Evolutionary conservation across 2,888 invertebrate species (phyloP), one percentile per base, ranked within the genome.

Genomic region (Archips crataeganus): DNA sequence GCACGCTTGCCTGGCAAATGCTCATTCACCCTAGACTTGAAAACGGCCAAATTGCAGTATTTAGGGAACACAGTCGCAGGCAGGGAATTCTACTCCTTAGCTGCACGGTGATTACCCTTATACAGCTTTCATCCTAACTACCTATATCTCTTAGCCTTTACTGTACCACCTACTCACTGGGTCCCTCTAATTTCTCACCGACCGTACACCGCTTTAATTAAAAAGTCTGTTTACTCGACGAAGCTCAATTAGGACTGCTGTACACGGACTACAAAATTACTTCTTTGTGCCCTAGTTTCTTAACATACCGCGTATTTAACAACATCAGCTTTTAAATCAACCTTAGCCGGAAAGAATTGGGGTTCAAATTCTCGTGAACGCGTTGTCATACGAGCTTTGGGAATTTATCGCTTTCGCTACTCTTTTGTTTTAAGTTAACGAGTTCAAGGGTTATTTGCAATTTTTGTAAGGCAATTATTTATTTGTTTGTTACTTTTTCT

Each of bases 171-270:
- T 23, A 54, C 54, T 23, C 49, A 8, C 45, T n/a, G n/a, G n/a
- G n/a, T n/a, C 9, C n/a, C n/a, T 34, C 5, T 34, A 64, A 39
- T 54, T 51, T 54, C 15, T 51, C 65, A 36, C 51, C 15, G 15
- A 3, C n/a, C 34, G 47, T 32, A 15, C 8, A 13, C 15, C 10
- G 42, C 34, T 15, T 39, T 65, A 51, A 65, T 65, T 65, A 65
- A 65, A 54, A 65, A 39, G 39, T 2, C 49, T 65, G 64, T 65
- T 65, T 39, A 54, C 51, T 10, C 10, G 11, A 64, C 64, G 23
- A 11, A 15, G 15, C 39, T 15, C 65, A 51, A 62, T 65, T 65
- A 54, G 15, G 15, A 9, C 8, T 36, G 39, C 0, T 39, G 9
- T 39, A 54, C 51, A 15, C 51, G 15, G 51, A 11, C 54, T 39